Evolutionary conservation across 2,888 invertebrate genomes (phyloP).

Genomic region (Caenorhabditis doughertyi): DNA sequence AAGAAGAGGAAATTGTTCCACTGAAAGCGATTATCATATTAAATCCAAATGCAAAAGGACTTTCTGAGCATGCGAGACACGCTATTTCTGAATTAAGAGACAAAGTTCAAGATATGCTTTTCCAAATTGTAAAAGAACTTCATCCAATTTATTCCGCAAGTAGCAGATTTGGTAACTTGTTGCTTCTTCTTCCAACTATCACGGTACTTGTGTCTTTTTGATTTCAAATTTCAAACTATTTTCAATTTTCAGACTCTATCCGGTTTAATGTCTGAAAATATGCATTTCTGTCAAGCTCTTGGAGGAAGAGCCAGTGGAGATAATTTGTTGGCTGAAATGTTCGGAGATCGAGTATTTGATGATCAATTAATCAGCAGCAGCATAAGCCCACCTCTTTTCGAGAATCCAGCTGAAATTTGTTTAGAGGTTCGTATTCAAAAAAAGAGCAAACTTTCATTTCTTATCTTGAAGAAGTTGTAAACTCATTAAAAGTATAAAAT

Average conservation of each 20-base stretch:
- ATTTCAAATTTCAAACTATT: neutral
- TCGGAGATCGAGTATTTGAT: constrained; percentile 76
- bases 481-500: constrained; percentile 17
- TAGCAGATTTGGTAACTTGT: constrained; percentile 80
- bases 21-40: constrained; percentile 82
- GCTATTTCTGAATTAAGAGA: constrained; percentile 80
- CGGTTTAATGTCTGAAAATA: constrained; percentile 82
- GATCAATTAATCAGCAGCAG: constrained; percentile 69
- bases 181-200: constrained; percentile 81
- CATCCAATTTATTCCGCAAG: constrained; percentile 79
- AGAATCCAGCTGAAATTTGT: constrained; percentile 80
- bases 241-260: constrained; percentile 78
- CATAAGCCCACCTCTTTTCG: constrained; percentile 76
- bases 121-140: constrained; percentile 82
- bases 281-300: constrained; percentile 81
- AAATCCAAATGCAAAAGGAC: constrained; percentile 81
- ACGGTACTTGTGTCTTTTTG: constrained; percentile 50
- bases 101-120: constrained; percentile 82
- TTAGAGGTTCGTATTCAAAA: constrained; percentile 66
- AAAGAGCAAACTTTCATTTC: constrained; percentile 24
- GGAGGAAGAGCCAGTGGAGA: constrained; percentile 75
- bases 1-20: constrained; percentile 82
- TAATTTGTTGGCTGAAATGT: constrained; percentile 81
- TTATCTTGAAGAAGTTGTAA: constrained; percentile 14
- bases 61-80: constrained; percentile 77